phyloP scores from a whole-genome alignment of 2,888 invertebrate species.

The Eurytoma adleriae region DNA sequence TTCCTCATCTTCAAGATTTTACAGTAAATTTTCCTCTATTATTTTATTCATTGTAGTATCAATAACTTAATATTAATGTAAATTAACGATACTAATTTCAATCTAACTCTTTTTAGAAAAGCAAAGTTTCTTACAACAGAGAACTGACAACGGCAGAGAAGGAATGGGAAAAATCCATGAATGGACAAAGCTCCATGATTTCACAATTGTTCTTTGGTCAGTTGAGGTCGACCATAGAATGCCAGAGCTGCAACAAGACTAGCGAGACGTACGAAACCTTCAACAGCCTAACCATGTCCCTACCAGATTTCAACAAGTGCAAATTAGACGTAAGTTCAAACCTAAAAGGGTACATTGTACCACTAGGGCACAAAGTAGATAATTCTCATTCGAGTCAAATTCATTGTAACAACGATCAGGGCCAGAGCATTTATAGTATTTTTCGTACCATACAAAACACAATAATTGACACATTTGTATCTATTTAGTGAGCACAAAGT shows the following conservation, averaged over 20 bases:
- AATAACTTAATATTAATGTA: no score
- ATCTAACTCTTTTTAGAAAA: slow-evolving; percentile 60
- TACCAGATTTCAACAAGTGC: slow-evolving; percentile 83
- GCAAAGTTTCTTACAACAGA: slow-evolving; percentile 60
- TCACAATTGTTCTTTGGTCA: slow-evolving; percentile 90
- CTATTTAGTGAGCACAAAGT: no score
- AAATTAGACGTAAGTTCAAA: slow-evolving; percentile 78
- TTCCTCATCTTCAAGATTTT: neutral
- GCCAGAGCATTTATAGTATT: no score
- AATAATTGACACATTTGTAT: no score
- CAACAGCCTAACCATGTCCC: slow-evolving; percentile 89
- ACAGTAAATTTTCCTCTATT: no score
- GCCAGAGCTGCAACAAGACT: slow-evolving; percentile 84
- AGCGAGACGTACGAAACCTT: slow-evolving; percentile 93
- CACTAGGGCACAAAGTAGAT: no score
- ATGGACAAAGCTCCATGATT: slow-evolving; percentile 70
- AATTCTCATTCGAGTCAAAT: no score
- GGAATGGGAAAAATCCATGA: slow-evolving; percentile 73
- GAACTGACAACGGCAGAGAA: slow-evolving; percentile 65
- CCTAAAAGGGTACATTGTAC: no score
- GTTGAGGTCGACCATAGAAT: slow-evolving; percentile 88
- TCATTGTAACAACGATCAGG: no score
- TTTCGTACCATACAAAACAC: no score
- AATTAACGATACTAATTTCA: neutral
- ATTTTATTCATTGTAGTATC: no score